Percentiles rank a stretch among this genome's conserved stretches.
Evolutionary conservation across 2,113 vertebrate species (phyloP).

Genomic region (Nibea coibor): DNA sequence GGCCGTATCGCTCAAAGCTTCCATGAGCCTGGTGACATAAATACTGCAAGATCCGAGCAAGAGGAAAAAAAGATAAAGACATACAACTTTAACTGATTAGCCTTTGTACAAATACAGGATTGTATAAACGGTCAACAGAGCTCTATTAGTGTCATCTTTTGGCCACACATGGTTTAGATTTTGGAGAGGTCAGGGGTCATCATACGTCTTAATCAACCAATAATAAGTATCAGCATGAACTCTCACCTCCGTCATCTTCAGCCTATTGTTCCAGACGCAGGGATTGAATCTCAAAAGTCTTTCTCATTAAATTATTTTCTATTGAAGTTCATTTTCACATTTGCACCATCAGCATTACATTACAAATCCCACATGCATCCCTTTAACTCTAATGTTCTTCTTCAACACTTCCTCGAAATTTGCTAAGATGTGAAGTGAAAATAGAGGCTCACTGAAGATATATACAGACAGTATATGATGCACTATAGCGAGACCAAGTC

Average conservation of each 20-base stretch:
- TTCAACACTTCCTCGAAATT: neutral
- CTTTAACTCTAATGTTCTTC: neutral
- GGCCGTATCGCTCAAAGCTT: neutral
- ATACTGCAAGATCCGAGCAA: neutral
- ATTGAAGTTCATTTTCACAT: constrained; percentile 7
- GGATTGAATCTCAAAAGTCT: constrained; percentile 3
- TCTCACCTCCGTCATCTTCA: constrained; percentile 56
- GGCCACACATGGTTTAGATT: constrained; percentile 79
- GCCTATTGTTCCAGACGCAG: constrained; percentile 9
- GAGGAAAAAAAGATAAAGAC: constrained; percentile 14
- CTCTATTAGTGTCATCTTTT: constrained; percentile 65
- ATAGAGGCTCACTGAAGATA: constrained; percentile 10
- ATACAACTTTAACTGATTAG: constrained; percentile 37
- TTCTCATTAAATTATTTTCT: constrained; percentile 18
- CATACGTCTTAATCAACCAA: constrained; percentile 72
- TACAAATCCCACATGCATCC: neutral
- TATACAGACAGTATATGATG: neutral
- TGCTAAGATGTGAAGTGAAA: constrained; percentile 1
- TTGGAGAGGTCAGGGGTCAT: constrained; percentile 68
- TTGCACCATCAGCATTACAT: constrained; percentile 12
- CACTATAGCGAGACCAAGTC: constrained; percentile 11
- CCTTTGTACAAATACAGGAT: constrained; percentile 19
- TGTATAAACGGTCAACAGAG: constrained; percentile 29
- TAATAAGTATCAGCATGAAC: constrained; percentile 76
- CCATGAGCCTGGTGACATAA: constrained; percentile 5